Evolutionary conservation across 53 echinoderm and acorn worm genomes (phyloP), one percentile per base, ranked within the genome.

Genomic region (Glandiceps talaboti): DNA sequence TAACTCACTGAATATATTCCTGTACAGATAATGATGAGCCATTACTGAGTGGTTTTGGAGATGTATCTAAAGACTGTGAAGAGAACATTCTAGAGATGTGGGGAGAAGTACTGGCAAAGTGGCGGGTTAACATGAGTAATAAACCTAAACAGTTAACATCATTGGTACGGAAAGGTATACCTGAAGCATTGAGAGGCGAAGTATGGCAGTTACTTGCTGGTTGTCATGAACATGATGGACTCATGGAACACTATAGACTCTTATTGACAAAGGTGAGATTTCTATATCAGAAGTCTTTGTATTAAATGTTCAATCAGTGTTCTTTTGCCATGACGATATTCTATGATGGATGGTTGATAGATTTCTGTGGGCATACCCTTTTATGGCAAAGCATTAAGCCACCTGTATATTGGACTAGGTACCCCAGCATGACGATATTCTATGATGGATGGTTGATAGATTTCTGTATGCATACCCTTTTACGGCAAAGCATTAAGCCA

Each of bases 131-230:
- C 89, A 85, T 97, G 6, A 87, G 86, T 25, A 81, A 83, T 0
- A 87, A 89, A 0, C 97, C 97, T 77, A 93, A 93, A 74, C 97
- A 93, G 33, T 88, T 97, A 29, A 91, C 84, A 77, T 82, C 87
- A 29, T 83, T 89, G 79, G 97, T 93, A 29, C 85, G 97, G 14
- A 93, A 97, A 82, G 89, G 93, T 20, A 90, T 97, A 26, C 97
- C 97, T 0, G 97, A 97, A 87, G 97, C 97, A 25, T 82, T 97
- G 29, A 76, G 97, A 77, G 97, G 97, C 25, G 97, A 97, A 80
- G 91, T 97, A n/a, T 97, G 97, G 97, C 97, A 97, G 84, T 83
- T 97, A 27, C 85, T 97, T 73, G 88, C 93, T 0, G 89, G 97
- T 32, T 89, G 93, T 30, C 93, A 97, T 73, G 91, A 93, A 30